A percentile compares a stretch with the other conserved stretches of the same genome.
Evolutionary conservation across 2,113 vertebrate species (phyloP).

Genomic region (Halcyon malimbica): DNA sequence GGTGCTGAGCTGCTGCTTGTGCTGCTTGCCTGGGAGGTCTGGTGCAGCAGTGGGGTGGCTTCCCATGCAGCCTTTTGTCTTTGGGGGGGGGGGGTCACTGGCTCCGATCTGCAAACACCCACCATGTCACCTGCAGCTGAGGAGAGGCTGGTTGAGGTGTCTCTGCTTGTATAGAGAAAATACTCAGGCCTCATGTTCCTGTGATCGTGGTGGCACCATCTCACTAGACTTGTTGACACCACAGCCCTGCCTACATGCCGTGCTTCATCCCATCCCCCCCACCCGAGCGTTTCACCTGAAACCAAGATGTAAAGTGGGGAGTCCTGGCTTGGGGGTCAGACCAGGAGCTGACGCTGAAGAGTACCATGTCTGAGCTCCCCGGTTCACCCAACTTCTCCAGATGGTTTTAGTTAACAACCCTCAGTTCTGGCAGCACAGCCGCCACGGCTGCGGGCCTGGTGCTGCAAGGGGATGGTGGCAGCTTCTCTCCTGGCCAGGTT

Average conservation of each 20-base stretch:
- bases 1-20: neutral
- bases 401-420: neutral
- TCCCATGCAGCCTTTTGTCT: neutral
- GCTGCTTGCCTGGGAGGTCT: neutral
- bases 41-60: neutral
- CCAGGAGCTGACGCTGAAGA: neutral
- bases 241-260: neutral
- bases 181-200: neutral
- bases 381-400: neutral
- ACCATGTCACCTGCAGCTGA: accelerated
- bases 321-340: accelerated
- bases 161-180: neutral
- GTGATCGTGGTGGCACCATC: neutral
- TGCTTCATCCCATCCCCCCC: accelerated
- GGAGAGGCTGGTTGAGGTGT: neutral
- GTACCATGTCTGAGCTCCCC: accelerated
- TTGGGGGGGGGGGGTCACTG: neutral
- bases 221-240: neutral
- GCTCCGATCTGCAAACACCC: neutral
- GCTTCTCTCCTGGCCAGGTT: neutral
- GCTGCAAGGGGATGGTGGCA: accelerated
- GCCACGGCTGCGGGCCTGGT: accelerated
- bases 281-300: neutral
- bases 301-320: neutral
- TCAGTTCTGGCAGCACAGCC: neutral